Base-by-base conservation (phyloP, 2,113 vertebrate genomes). In the Ammodytes marinus region DNA sequence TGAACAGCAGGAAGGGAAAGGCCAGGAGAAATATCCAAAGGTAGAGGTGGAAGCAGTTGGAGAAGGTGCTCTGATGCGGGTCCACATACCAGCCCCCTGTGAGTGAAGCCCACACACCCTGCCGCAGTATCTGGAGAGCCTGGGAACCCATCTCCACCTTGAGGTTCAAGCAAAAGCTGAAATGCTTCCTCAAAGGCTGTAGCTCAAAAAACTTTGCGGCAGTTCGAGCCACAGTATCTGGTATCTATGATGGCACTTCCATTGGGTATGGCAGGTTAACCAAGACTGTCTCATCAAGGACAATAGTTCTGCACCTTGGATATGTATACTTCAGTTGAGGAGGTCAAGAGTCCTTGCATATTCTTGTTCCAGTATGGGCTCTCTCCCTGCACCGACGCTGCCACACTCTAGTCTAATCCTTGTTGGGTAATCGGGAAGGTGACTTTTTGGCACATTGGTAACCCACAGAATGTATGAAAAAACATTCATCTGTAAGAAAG, bases 61-160 rank as follows among this genome's bases (percentile, higher is more conserved):
- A 97, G 92, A 98, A 98, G 6, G 97, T 97, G 93, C 97, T 97
- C 92, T 97, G 97, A 89, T 98, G 97, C 14, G 97, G 97, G 93
- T 98, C 97, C 89, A 98, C 96, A 86, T 97, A 98, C 97, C 97
- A 98, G 85, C 97, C 97, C 77, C 97, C 97, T 0, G 96, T 97
- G 64, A 98, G 96, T 0, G 97, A 98, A 78, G 97, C 97, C 97
- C 97, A 97, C 86, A 98, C 96, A 6, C 97, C 97, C 91, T 98
- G 97, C 83, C 97, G 95, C 86, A 97, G 91, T 91, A 98, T 97
- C 95, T 97, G 97, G 89, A 97, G 94, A 79, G 96, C 96, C 85
- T 97, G 97, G 63, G 96, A 96, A 86, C 95, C 95, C 95, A 95
- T 96, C 70, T 91, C 91, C 83, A 74, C 89, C 46, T 76, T 83